Base-by-base conservation (phyloP, 2,113 vertebrate genomes). In the Orthonyx spaldingii region DNA sequence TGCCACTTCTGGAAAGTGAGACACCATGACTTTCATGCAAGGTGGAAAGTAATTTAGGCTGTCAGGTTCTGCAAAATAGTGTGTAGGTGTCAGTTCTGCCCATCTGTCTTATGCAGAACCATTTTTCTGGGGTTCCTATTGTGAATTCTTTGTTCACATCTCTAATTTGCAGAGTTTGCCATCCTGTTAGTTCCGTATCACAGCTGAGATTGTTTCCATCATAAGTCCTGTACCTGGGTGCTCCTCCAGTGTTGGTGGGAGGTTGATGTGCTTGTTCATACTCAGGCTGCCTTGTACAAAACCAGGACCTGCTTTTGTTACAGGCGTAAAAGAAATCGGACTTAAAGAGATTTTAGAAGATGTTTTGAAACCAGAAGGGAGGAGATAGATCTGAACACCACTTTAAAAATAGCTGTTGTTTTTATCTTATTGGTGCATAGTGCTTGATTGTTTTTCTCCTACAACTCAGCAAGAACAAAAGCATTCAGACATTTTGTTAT, bases 141-240 rank as follows among this genome's bases (percentile, higher is more conserved):
- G 19, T 2, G 3, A 78, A 19, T 59, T 33, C 41, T 86, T 80
- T 41, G 69, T 44, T 84, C 42, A 27, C 6, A 4, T 46, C 50
- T 5, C 24, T 37, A 7, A 28, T 46, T 35, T n/a, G 26, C 3
- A 13, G 23, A 65, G 20, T 37, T 41, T 84, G 59, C 32, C 77
- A 30, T 50, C 53, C 61, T 33, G 20, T 52, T 44, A 56, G 61
- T 33, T 86, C 49, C 28, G 3, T 53, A 4, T 46, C 60, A 13
- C 41, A 24, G 28, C 23, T 71, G 64, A 47, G 30, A n/a, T 24
- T 17, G 32, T 60, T 92, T 82, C 50, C 7, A 4, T 65, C 6
- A 0, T 9, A 42, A 57, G 35, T n/a, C 10, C 17, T n/a, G 1
- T 70, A 15, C 46, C 32, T 37, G 49, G 8, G 8, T 41, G n/a